phyloP scores from a whole-genome alignment of 2,113 vertebrate genomes.

The Pedetes capensis region DNA sequence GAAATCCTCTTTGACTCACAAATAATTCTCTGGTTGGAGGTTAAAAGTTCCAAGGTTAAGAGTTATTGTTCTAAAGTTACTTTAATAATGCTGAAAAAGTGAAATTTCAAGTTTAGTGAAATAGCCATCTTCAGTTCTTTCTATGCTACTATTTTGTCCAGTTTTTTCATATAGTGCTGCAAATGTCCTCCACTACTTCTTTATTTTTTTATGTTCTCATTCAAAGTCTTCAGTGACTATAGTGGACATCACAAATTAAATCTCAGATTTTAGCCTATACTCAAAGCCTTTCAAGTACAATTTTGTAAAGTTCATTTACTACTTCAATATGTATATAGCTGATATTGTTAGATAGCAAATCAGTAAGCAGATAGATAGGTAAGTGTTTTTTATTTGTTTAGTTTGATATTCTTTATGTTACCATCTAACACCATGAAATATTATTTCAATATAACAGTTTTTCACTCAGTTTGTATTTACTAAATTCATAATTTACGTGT shows the following conservation, averaged over 20 bases:
- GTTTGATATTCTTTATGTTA: neutral
- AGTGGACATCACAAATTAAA: neutral
- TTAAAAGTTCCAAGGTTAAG: neutral
- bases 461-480: neutral
- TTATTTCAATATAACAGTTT: neutral
- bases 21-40: neutral
- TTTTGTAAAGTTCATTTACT: neutral
- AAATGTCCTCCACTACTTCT: neutral
- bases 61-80: neutral
- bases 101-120: neutral
- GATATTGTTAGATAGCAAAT: neutral
- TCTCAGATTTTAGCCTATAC: neutral
- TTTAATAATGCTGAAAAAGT: neutral
- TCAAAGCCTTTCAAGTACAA: neutral
- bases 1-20: accelerated
- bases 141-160: neutral
- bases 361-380: neutral
- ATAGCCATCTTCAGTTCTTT: accelerated
- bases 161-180: neutral
- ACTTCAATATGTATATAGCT: neutral
- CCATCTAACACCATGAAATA: accelerated
- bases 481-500: neutral
- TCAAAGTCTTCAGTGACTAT: neutral
- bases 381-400: neutral
- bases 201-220: neutral